Evolutionary conservation across 1,140 invertebrate genomes (phyloP).

Genomic region (Ostrea denselamellosa): DNA sequence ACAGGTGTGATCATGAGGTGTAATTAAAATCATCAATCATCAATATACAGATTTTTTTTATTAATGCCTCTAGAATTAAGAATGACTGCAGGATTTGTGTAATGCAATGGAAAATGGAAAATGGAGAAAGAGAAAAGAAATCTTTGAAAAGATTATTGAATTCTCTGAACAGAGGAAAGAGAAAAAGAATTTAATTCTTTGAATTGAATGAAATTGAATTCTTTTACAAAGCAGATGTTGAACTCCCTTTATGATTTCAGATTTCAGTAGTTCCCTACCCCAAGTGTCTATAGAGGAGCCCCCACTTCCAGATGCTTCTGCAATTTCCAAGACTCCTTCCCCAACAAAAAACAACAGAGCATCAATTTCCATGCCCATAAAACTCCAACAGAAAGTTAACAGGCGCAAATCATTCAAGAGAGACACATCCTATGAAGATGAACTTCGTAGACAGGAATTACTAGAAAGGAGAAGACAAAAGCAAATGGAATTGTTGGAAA

Average conservation of each 20-base stretch:
- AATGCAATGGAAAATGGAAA: neutral
- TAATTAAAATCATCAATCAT: no score
- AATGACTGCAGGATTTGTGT: no score
- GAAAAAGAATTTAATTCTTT: neutral
- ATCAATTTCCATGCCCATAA: slow-evolving; percentile 26
- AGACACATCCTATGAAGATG: slow-evolving; percentile 69
- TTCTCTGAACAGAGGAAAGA: neutral
- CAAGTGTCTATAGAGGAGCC: slow-evolving; percentile 47
- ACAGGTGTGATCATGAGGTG: no score
- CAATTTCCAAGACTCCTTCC: neutral
- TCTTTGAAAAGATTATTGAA: neutral
- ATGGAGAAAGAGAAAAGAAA: neutral
- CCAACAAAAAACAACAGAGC: neutral
- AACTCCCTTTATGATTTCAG: neutral
- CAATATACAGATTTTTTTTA: no score
- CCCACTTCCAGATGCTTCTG: slow-evolving; percentile 45
- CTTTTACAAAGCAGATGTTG: neutral
- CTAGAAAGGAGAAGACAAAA: slow-evolving; percentile 69
- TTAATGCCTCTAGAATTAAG: no score
- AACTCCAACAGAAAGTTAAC: slow-evolving; percentile 48
- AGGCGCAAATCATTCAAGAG: slow-evolving; percentile 54
- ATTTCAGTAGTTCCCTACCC: slow-evolving; percentile 14
- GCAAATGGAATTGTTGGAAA: slow-evolving; percentile 65
- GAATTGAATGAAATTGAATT: neutral
- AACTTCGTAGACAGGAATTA: slow-evolving; percentile 64